These are phyloP conservation scores for Mythimna albipuncta DNA, from an alignment of 2,888 invertebrate genomes.

Conservation along the genomic window DNA sequence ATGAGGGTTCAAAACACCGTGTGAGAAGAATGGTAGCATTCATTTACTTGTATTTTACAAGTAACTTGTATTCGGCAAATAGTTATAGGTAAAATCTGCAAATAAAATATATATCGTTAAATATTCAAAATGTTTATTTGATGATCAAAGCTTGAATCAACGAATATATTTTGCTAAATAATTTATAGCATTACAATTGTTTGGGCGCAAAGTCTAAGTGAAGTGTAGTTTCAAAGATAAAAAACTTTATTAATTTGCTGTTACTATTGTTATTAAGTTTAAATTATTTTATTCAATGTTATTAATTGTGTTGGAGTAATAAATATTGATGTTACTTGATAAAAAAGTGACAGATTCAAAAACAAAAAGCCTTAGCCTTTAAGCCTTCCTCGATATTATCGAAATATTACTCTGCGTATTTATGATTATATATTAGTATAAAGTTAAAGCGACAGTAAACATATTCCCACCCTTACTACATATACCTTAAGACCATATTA, in stretches of 20 bases:
- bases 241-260: neutral
- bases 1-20: slow-evolving; percentile 12
- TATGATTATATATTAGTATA: neutral
- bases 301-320: neutral
- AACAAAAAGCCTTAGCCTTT: neutral
- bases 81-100: neutral
- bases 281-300: neutral
- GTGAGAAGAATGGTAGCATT: neutral
- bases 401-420: neutral
- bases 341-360: no score
- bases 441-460: no score
- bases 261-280: slow-evolving; percentile 5
- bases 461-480: neutral
- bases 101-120: slow-evolving; percentile 6
- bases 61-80: slow-evolving; percentile 12
- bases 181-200: neutral
- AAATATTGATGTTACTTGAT: neutral
- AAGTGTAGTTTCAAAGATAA: neutral
- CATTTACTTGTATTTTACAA: slow-evolving; percentile 1
- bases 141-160: slow-evolving; percentile 11
- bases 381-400: neutral
- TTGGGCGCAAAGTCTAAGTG: slow-evolving; percentile 2
- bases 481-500: neutral
- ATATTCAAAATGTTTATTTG: slow-evolving; percentile 21
- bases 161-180: slow-evolving; percentile 23